These are phyloP conservation scores for Apomyelois bistriatella DNA, from an alignment of 2,888 invertebrate species.

Conservation along the genomic window DNA sequence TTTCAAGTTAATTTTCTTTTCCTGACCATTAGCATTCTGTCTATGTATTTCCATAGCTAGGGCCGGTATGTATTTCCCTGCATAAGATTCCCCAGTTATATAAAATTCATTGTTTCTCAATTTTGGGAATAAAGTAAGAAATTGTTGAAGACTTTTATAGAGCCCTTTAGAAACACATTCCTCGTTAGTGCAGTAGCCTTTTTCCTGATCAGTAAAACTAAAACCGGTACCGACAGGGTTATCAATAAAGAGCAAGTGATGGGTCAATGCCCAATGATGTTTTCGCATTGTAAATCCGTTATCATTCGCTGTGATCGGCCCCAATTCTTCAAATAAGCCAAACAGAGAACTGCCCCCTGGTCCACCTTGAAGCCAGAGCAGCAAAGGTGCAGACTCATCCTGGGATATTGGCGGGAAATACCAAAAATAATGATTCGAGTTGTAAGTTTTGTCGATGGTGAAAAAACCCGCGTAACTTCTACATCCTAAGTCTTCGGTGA, in stretches of 20 bases:
- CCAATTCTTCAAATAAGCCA: constrained; percentile 80
- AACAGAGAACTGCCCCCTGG: constrained; percentile 78
- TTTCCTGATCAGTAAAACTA: constrained; percentile 78
- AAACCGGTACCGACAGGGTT: constrained; percentile 84
- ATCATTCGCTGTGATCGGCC: constrained; percentile 74
- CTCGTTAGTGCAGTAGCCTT: constrained; percentile 78
- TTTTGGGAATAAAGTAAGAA: constrained; percentile 79
- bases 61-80: constrained; percentile 77
- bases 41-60: constrained; percentile 74
- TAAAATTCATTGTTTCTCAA: constrained; percentile 76
- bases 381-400: constrained; percentile 60
- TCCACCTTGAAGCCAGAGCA: constrained; percentile 81
- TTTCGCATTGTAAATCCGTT: constrained; percentile 56
- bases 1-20: constrained; percentile 68
- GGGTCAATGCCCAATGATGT: constrained; percentile 79
- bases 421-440: constrained; percentile 83
- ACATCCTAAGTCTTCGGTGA: constrained; percentile 58
- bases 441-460: constrained; percentile 77
- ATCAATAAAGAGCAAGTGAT: constrained; percentile 82
- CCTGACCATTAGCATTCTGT: constrained; percentile 45
- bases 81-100: constrained; percentile 82
- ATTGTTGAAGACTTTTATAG: constrained; percentile 75
- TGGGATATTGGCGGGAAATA: constrained; percentile 79
- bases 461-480: constrained; percentile 82
- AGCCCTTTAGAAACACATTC: constrained; percentile 77